Base-by-base conservation (phyloP, 2,113 vertebrate genomes). In the Ascaphus truei region DNA sequence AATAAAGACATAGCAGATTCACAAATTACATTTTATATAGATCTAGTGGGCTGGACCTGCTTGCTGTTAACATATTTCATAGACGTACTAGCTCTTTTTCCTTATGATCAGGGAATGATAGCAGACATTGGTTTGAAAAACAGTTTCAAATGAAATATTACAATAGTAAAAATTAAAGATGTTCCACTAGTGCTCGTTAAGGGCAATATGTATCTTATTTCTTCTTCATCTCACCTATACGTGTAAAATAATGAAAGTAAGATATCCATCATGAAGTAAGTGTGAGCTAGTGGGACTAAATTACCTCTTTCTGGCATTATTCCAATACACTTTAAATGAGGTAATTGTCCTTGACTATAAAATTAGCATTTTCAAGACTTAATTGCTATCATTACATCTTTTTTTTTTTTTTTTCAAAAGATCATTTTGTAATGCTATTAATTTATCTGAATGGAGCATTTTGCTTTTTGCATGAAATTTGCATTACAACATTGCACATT, bases 291-390 rank as follows among this genome's bases (percentile, higher is more conserved):
- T 88, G 85, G 87, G 88, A 93, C 93, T 95, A 95, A 97, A 98
- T 99, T 98, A 96, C 95, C 94, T 95, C 94, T 90, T 77, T 93
- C 95, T 98, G 97, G 97, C 96, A 94, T 91, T 88, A 92, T 92
- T 97, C 97, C 97, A 98, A 90, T 91, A 89, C 91, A 92, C 96
- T 94, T 96, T 97, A 99, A 99, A 99, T 98, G 96, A 98, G 93
- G 93, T 99, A 98, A 98, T 98, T 94, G 95, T 96, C 97, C 97
- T 99, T 98, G 97, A 98, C 96, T 98, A 98, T 98, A 98, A 98
- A 97, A 99, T 99, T 98, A 92, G 95, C 97, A 98, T 99, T 97
- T 99, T 98, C 94, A 96, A 96, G 93, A 98, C 94, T 98, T 99
- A 99, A 99, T 99, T 98, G 97, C 94, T 91, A 96, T 98, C 96